Percentiles rank a stretch among this genome's conserved stretches.
Evolutionary conservation across 2,797 vertebrate species (phyloP).

Genomic region (Hydrolagus colliei): DNA sequence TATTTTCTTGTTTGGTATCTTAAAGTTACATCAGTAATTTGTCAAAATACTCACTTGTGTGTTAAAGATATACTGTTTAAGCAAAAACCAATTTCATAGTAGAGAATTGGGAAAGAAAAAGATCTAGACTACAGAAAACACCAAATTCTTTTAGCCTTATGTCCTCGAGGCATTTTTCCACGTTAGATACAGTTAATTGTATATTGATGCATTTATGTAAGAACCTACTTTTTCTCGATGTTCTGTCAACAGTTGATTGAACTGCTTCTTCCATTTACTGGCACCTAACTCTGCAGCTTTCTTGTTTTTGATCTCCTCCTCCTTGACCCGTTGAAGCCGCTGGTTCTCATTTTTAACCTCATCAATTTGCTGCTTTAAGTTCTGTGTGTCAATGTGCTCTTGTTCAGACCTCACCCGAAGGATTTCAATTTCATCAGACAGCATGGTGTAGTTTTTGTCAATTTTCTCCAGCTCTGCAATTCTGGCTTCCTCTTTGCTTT

Average conservation of each 20-base stretch:
- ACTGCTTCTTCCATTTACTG: neutral
- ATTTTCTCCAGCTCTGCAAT: neutral
- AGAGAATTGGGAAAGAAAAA: too few species aligned
- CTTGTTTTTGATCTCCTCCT: constrained; percentile 13
- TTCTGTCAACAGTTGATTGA: neutral
- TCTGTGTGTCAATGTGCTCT: neutral
- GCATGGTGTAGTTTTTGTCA: neutral
- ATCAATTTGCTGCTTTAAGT: neutral
- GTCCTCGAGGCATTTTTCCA: neutral
- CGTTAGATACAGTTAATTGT: too few species aligned
- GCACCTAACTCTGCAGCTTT: neutral
- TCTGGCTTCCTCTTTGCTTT: neutral
- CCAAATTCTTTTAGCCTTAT: neutral
- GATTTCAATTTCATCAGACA: neutral
- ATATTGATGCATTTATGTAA: neutral
- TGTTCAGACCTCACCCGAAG: neutral
- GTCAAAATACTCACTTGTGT: too few species aligned
- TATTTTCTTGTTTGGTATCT: too few species aligned
- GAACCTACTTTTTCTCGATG: constrained; percentile 12
- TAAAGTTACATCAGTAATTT: too few species aligned
- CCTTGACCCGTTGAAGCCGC: neutral
- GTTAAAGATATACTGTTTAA: too few species aligned
- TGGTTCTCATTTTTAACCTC: neutral
- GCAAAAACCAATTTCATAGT: too few species aligned
- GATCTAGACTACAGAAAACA: too few species aligned